Percentiles rank a stretch among this genome's conserved stretches.
Conservation (phyloP, 2,113 vertebrate species). For the Cyphomyrus discorhynchus region DNA sequence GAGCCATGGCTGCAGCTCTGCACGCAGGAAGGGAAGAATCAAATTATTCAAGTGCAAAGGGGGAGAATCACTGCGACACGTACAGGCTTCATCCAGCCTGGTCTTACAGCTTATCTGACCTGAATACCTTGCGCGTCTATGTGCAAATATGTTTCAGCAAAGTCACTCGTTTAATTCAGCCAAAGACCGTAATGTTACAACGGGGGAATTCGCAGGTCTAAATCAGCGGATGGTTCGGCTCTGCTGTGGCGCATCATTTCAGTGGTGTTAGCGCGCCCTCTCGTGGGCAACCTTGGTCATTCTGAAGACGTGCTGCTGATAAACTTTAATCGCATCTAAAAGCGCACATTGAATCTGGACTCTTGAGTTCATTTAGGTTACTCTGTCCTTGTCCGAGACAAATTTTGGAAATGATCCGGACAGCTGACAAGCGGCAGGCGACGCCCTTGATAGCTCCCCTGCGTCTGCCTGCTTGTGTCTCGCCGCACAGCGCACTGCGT, state of each 20-base stretch:
- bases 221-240: background rate
- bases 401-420: background rate
- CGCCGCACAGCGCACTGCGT: slow-evolving; percentile 2
- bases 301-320: background rate
- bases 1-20: background rate
- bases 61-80: background rate
- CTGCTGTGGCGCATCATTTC: background rate
- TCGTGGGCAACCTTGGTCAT: background rate
- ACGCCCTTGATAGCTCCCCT: background rate
- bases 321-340: background rate
- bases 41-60: background rate
- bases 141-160: background rate
- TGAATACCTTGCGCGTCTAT: background rate
- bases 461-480: background rate
- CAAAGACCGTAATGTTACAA: background rate
- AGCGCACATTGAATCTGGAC: background rate
- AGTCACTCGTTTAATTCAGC: background rate
- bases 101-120: background rate
- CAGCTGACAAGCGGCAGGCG: background rate
- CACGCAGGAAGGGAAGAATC: background rate
- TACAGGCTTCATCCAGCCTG: background rate
- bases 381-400: background rate
- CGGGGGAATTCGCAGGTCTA: background rate
- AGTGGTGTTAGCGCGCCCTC: background rate
- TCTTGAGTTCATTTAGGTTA: background rate